Base-by-base conservation (phyloP, 2,113 vertebrate species). In the Gavialis gangeticus region DNA sequence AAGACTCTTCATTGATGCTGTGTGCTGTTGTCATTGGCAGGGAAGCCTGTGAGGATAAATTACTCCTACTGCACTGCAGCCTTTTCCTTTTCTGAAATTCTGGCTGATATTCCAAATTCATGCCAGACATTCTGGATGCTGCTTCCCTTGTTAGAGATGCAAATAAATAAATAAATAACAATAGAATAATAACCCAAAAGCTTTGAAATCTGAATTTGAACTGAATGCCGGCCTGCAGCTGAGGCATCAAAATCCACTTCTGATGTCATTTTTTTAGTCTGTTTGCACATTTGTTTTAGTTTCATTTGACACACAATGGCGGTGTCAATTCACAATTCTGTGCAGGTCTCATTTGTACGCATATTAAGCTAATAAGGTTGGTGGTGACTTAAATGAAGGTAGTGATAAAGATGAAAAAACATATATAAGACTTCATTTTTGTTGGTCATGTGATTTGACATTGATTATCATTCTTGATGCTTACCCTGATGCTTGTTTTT, bases 11-110 rank as follows among this genome's bases (percentile, higher is more conserved):
- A 27, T 81, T 87, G 81, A 58, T 91, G 57, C 69, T 81, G 19
- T 25, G 34, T 82, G 62, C 84, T 92, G 57, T 11, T 94, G 79
- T 37, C 64, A 11, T 64, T 92, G 88, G 63, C 90, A 88, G 76
- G 79, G 66, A 88, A 81, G 28, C 17, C 59, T n/a, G 73, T 19
- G 27, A 79, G 85, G 85, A 92, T 79, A 57, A 88, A 89, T 89
- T 54, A 79, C 22, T 85, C 66, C 62, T 28, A 13, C 73, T 79
- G 56, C 22, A 9, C 78, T 80, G 22, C 12, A 78, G 2, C 37
- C 66, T 27, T 14, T 27, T 85, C 22, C 13, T 55, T 30, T 91
- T 82, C 90, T 75, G 75, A 85, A 88, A 69, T 67, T 85, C 75
- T 79, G 75, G 75, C 66, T 91, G 67, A 59, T 2, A 3, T 13